Conservation (phyloP, 2,888 invertebrate species). For the Hetaerina titia region DNA sequence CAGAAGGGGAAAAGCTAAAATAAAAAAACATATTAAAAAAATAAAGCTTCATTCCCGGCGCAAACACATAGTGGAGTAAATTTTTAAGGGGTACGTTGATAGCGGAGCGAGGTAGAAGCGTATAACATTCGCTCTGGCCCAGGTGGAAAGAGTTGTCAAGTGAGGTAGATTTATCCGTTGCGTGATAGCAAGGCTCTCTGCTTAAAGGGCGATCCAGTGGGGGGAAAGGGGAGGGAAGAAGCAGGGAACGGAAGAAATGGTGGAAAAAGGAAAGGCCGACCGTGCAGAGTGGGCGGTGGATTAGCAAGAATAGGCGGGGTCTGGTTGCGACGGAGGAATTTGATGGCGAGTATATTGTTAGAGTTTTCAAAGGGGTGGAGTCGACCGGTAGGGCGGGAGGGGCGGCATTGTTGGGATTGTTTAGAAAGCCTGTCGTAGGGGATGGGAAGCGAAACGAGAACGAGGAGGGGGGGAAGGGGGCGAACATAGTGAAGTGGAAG, state of each 20-base stretch:
- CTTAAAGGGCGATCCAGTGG: neutral
- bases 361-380: neutral
- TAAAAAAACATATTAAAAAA: neutral
- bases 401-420: neutral
- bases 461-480: neutral
- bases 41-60: neutral
- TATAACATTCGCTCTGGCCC: conserved; percentile 3
- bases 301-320: conserved; percentile 7
- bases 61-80: neutral
- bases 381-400: neutral
- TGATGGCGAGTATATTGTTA: conserved; percentile 8
- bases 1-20: neutral
- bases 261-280: neutral
- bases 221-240: neutral
- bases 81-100: conserved; percentile 11
- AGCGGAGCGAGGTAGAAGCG: neutral
- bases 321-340: neutral
- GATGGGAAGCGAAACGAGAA: neutral
- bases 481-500: neutral
- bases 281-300: neutral
- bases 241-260: neutral
- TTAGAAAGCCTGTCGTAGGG: neutral
- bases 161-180: neutral
- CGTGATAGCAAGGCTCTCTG: neutral
- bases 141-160: conserved; percentile 35